These are phyloP conservation scores for Heliconius hortense DNA, from an alignment of 2,888 invertebrate genomes.

Conservation along the genomic window DNA sequence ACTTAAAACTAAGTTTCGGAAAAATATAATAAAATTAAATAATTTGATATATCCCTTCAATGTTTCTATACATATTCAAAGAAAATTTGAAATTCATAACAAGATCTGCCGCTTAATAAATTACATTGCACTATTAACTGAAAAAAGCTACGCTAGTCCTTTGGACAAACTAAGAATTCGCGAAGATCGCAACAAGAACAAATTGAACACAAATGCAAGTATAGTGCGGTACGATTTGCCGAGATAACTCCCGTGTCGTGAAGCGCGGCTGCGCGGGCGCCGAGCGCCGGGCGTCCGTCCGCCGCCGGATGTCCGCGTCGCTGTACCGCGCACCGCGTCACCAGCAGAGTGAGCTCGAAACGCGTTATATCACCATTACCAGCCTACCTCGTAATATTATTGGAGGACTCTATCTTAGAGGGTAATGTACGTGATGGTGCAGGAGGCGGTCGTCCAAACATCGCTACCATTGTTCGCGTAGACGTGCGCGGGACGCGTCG, in stretches of 20 bases:
- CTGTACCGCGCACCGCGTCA: slow-evolving; percentile 32
- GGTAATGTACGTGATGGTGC: slow-evolving; percentile 58
- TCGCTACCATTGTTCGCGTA: slow-evolving; percentile 54
- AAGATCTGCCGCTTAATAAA: slow-evolving; percentile 59
- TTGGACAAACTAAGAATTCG: slow-evolving; percentile 77
- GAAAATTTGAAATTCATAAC: slow-evolving; percentile 42
- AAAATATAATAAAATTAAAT: neutral
- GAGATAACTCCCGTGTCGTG: slow-evolving; percentile 77
- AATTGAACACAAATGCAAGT: slow-evolving; percentile 79
- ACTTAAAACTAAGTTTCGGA: neutral
- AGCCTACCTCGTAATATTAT: slow-evolving; percentile 40
- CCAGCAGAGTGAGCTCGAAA: slow-evolving; percentile 30
- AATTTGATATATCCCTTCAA: neutral
- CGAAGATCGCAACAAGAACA: slow-evolving; percentile 79
- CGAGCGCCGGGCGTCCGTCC: slow-evolving; percentile 52
- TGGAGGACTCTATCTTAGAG: slow-evolving; percentile 40
- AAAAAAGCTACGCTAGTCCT: slow-evolving; percentile 71
- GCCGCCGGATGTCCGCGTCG: slow-evolving; percentile 54
- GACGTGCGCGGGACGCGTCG: slow-evolving; percentile 76
- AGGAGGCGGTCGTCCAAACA: slow-evolving; percentile 52
- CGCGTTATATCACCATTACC: slow-evolving; percentile 50
- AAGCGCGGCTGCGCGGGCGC: slow-evolving; percentile 68
- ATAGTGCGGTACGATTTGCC: slow-evolving; percentile 79
- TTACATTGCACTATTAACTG: slow-evolving; percentile 56
- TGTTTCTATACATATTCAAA: no score